Base-by-base conservation (phyloP, 2,888 invertebrate species). In the Pseudococcus longispinus region DNA sequence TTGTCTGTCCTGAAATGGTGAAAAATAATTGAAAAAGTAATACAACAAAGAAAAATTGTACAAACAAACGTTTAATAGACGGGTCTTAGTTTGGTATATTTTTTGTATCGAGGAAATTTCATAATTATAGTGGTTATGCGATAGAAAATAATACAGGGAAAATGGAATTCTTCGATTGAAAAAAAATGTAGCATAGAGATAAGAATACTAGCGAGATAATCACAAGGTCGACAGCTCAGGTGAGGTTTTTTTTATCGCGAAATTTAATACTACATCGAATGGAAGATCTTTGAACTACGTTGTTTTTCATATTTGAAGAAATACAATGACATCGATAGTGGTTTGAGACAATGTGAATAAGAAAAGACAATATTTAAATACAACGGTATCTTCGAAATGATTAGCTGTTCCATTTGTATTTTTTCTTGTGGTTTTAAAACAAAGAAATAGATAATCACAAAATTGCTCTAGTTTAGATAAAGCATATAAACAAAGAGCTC, bases 221-320 rank as follows among this genome's bases (percentile, higher is more conserved):
- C 42, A 80, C 77, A 80, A 80, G 77, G 77, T 80, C 77, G 77
- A 20, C 77, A 29, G 23, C 37, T 42, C 6, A 26, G 5, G 42
- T 11, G 29, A 74, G n/a, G 37, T 70, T 37, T 80, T 80, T 74
- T 80, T 42, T 80, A 80, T 70, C 70, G 29, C 15, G 29, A 70
- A 70, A 70, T 70, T 29, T 29, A 70, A 29, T 18, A 29, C 70
- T 3, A 42, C 20, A 0, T 80, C 77, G 37, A 18, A 37, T 80
- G 77, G 6, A 2, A 20, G 42, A 80, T 80, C 77, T 80, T 42
- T 80, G 77, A 42, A 42, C 77, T 9, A 4, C 13, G 0, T 18
- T 32, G 8, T 0, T 60, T 70, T 70, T 15, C 13, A 29, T 29
- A 18, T 29, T 70, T 29, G 29, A 29, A 29, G 26, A 65, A 29